Evolutionary conservation across 1,140 invertebrate genomes (phyloP).

Genomic region (Gryllus bimaculatus): DNA sequence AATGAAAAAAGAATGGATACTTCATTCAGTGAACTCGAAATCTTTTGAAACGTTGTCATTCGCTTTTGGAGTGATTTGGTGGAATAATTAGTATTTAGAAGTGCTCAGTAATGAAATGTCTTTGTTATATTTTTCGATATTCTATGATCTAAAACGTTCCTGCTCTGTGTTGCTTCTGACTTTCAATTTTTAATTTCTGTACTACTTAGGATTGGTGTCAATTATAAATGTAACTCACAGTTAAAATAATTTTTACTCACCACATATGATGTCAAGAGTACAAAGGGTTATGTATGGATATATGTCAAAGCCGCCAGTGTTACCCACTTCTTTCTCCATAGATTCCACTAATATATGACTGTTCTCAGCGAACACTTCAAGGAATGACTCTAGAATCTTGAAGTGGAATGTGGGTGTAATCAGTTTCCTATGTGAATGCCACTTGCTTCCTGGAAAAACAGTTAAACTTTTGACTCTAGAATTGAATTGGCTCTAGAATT

Average conservation of each 20-base stretch:
- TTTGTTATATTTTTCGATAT: too few species aligned
- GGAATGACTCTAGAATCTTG: conserved; percentile 52
- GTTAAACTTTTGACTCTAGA: not conserved
- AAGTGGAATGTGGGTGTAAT: conserved; percentile 61
- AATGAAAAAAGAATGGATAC: too few species aligned
- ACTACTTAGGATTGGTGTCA: too few species aligned
- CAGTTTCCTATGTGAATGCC: conserved; percentile 48
- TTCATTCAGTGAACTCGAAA: too few species aligned
- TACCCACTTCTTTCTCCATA: conserved; percentile 46
- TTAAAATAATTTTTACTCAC: conserved; percentile 25
- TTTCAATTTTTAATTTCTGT: too few species aligned
- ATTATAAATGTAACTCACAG: not conserved
- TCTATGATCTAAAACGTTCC: too few species aligned
- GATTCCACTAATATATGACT: conserved; percentile 53
- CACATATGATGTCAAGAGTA: conserved; percentile 54
- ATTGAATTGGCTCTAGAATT: too few species aligned
- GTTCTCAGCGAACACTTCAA: conserved; percentile 71
- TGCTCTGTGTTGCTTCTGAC: too few species aligned
- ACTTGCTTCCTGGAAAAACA: conserved; percentile 40
- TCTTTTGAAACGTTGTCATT: too few species aligned
- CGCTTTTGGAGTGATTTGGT: too few species aligned
- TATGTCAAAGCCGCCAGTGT: conserved; percentile 52
- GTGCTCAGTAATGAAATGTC: too few species aligned
- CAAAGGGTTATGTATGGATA: conserved; percentile 61
- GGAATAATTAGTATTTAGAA: too few species aligned